Evolutionary conservation across 1,140 invertebrate species (phyloP), one percentile per base, ranked within the genome.

Genomic region (Subanguina moxae): DNA sequence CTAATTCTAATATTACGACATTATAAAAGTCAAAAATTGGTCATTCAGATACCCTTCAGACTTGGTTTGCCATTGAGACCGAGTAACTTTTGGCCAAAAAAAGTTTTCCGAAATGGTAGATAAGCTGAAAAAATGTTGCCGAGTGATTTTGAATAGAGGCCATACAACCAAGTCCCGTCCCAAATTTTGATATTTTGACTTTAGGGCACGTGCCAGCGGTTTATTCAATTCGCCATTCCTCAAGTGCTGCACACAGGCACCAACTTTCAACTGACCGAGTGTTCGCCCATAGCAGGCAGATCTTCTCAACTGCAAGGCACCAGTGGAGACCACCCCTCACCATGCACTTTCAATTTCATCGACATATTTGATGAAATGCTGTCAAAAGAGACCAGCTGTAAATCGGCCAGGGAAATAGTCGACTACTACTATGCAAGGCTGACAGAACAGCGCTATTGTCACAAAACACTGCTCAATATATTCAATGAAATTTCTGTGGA

Each of bases 201-300:
- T 62, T 27, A 71, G 69, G 27, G 61, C 38, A 71, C 70, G 19
- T 30, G 52, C 0, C 69, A 62, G 28, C 69, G 69, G 19, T 71
- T 71, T 27, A 61, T 71, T 21, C 70, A 73, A 63, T 71, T 71
- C 42, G 38, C 32, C 38, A 21, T 71, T 45, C 69, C 69, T 42
- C 69, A 72, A 45, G 38, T 72, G n/a, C 9, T 71, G 27, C 52
- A 64, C 42, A 63, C 42, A 32, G 68, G 68, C 15, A 15, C 46
- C 1, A 57, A 57, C 25, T 7, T 17, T 19, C 69, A 70, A n/a
- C 23, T 71, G 21, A 25, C 70, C 8, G 66, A 70, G 25, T 71
- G 70, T 46, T 73, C 43, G 0, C 57, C 69, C 8, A 42, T 74
- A 21, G 57, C 21, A 25, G 67, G 67, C 52, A 21, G 30, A 25